Base-by-base conservation (phyloP, 2,113 vertebrate genomes). In the Heliornis fulica region DNA sequence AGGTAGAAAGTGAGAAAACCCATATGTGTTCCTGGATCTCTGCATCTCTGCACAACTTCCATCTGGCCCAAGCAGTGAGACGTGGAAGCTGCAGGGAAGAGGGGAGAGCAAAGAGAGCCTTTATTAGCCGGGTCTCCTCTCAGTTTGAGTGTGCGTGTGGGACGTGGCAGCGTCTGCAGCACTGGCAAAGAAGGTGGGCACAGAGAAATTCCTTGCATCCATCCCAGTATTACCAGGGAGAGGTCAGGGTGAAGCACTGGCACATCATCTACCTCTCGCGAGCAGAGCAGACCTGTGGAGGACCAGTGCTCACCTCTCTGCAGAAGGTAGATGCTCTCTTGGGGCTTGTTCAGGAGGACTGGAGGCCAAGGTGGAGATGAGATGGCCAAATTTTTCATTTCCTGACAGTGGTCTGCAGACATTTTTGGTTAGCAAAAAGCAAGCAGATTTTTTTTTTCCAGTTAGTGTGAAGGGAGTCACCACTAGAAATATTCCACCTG, bases 1-100 rank as follows among this genome's bases (percentile, higher is more conserved):
- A 51, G 68, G 90, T 65, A 95, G 83, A 95, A 92, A 89, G 60
- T 89, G 88, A 96, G 69, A 90, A 96, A 96, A 90, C n/a, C 48
- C 76, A 81, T 34, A 60, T 86, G 79, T 70, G 88, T 6, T 86
- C 51, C 68, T 90, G 89, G 63, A 75, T 36, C 85, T 93, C 76
- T 81, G 69, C 12, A 41, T 23, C 76, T 87, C 90, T 77, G 68
- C 25, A 66, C 43, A 14, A 2, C 54, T 83, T 86, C 90, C 38
- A n/a, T 77, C 63, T 48, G 46, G 50, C 43, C 87, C 0, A 8
- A 72, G 83, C 57, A 25, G 32, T 0, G 7, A 64, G 71, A 34
- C 0, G 1, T 61, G 65, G 71, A 69, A 90, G 80, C 34, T 71
- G 76, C 26, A 56, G 51, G 66, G 70, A 32, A 53, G 53, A 43